Conservation (phyloP, 2,888 invertebrate genomes). For the Hirtodrosophila duncani region DNA sequence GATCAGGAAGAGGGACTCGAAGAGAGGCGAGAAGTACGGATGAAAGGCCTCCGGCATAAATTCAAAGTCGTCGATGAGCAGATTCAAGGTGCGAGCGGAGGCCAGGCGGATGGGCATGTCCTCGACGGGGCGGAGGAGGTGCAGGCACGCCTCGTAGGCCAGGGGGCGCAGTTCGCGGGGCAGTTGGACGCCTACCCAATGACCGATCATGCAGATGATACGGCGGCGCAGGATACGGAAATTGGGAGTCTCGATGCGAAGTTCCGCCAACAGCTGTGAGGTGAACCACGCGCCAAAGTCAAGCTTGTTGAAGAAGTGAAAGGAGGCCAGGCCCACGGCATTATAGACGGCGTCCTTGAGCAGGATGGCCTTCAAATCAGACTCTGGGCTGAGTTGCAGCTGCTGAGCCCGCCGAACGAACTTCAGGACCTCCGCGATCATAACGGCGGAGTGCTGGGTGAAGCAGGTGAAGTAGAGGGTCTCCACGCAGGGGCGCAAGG, state of each 20-base stretch:
- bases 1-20: slow-evolving; percentile 88
- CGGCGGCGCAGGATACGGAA: slow-evolving; percentile 90
- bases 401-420: slow-evolving; percentile 85
- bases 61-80: slow-evolving; percentile 94
- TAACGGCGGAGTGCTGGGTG: slow-evolving; percentile 85
- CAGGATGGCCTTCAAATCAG: slow-evolving; percentile 88
- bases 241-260: slow-evolving; percentile 89
- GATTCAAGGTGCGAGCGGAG: slow-evolving; percentile 89
- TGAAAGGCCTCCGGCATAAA: slow-evolving; percentile 92
- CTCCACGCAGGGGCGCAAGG: slow-evolving; percentile 93
- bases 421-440: slow-evolving; percentile 86
- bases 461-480: slow-evolving; percentile 90
- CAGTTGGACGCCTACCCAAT: slow-evolving; percentile 90
- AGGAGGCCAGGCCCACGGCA: slow-evolving; percentile 92
- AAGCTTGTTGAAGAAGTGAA: slow-evolving; percentile 94
- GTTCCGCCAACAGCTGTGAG: slow-evolving; percentile 87
- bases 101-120: slow-evolving; percentile 94
- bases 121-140: slow-evolving; percentile 86
- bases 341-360: slow-evolving; percentile 96
- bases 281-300: slow-evolving; percentile 96
- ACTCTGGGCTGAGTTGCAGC: slow-evolving; percentile 83
- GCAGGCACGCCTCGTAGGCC: slow-evolving; percentile 88
- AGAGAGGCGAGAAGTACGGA: slow-evolving; percentile 88
- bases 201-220: slow-evolving; percentile 87
- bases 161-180: slow-evolving; percentile 87